Base-by-base conservation (phyloP, 2,888 invertebrate species). In the Eumacrocentrus americanus region DNA sequence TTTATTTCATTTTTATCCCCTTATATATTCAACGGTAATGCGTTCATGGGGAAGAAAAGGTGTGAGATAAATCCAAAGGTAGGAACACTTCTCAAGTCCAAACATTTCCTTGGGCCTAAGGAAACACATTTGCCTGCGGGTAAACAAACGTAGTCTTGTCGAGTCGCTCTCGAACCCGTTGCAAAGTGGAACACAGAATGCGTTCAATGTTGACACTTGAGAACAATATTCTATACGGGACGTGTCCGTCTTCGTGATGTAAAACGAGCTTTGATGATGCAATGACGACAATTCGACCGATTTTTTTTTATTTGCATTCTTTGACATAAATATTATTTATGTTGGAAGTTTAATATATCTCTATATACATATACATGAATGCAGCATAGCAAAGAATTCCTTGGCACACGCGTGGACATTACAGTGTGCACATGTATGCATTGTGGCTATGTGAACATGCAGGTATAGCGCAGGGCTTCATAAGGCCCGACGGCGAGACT, bases 41-140 rank as follows among this genome's bases (percentile, higher is more conserved):
- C n/a, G n/a, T n/a, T n/a, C n/a, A n/a, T n/a, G n/a, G n/a, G n/a
- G n/a, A n/a, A n/a, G 48, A 46, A 51, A 55, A 54, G 40, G 54
- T 46, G 52, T 25, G 57, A 52, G 53, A 56, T 47, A 38, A 52
- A 55, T 60, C 51, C 34, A 23, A 55, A 44, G 51, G 54, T 18
- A 37, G 23, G 22, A 29, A 48, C 48, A 57, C 51, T 61, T 20
- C 22, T 34, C 59, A 62, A 75, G 70, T 72, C 72, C 76, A 77
- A 79, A 78, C 76, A 76, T 77, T 73, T 75, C 70, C 29, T 72
- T 70, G 70, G 42, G 73, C 77, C 75, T 78, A 75, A 77, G 75
- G 78, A 79, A 79, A 79, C 78, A 78, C 77, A 78, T 79, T 79
- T 79, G 75, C 79, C 78, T 76, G 75, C 69, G 69, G 72, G 72